These are phyloP conservation scores for Mesocentrotus franciscanus DNA, from an alignment of 53 echinoderm and acorn worm genomes.

Conservation along the genomic window DNA sequence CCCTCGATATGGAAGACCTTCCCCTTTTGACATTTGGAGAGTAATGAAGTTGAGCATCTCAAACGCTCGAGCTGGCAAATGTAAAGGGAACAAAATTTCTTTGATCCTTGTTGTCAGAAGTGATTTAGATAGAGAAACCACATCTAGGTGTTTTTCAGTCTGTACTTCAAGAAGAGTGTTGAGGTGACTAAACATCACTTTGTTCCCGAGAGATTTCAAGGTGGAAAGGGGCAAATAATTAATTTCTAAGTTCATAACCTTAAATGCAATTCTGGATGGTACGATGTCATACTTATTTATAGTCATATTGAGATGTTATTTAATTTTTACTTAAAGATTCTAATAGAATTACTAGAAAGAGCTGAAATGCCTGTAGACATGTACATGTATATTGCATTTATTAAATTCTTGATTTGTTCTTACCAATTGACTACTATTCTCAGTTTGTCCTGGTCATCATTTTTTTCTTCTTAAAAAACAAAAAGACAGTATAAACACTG, in stretches of 20 bases:
- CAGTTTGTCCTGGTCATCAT: background rate
- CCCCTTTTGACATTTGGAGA: constrained; percentile 40
- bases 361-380: too few species aligned
- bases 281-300: background rate
- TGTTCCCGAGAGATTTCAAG: background rate
- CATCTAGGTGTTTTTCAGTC: background rate
- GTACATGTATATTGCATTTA: too few species aligned
- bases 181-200: background rate
- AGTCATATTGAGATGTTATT: background rate
- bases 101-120: constrained; percentile 20
- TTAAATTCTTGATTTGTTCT: background rate
- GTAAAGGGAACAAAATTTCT: background rate
- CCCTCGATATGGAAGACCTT: constrained; percentile 15
- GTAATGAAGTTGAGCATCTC: background rate
- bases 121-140: background rate
- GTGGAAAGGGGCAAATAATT: background rate
- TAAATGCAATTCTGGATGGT: background rate
- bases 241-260: background rate
- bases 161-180: background rate
- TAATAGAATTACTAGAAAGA: too few species aligned
- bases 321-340: background rate
- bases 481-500: background rate
- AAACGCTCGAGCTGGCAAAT: background rate
- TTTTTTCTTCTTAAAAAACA: background rate
- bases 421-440: background rate